These are phyloP conservation scores for fruit fly (Drosophila melanogaster) DNA, from an alignment of 1,140 invertebrate genomes.

Conservation along the genomic window Release_6_plus_ISO1_MT NT_037436.4:18987501-18988000, in stretches of 20 bases:
- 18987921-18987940: conserved; percentile 67
- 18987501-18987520: conserved; percentile 4
- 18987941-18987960: conserved; percentile 76
- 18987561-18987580: conserved; percentile 89
- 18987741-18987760: conserved; percentile 92
- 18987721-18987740: conserved; percentile 87
- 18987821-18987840: conserved; percentile 82
- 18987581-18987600: conserved; percentile 88
- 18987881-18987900: conserved; percentile 83
- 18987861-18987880: conserved; percentile 81
- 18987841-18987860: conserved; percentile 85
- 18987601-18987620: conserved; percentile 85
- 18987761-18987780: conserved; percentile 88
- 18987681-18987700: conserved; percentile 92
- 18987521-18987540: conserved; percentile 62
- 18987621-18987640: conserved; percentile 87
- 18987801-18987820: conserved; percentile 39
- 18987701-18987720: conserved; percentile 88
- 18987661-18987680: conserved; percentile 73
- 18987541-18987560: conserved; percentile 94
- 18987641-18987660: conserved; percentile 84
- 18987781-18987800: conserved; percentile 60
- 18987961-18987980: conserved; percentile 56
- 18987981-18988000: conserved; percentile 58
- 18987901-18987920: conserved; percentile 35